phyloP scores from a whole-genome alignment of 1,140 invertebrate species.

The Macrobrachium nipponense region DNA sequence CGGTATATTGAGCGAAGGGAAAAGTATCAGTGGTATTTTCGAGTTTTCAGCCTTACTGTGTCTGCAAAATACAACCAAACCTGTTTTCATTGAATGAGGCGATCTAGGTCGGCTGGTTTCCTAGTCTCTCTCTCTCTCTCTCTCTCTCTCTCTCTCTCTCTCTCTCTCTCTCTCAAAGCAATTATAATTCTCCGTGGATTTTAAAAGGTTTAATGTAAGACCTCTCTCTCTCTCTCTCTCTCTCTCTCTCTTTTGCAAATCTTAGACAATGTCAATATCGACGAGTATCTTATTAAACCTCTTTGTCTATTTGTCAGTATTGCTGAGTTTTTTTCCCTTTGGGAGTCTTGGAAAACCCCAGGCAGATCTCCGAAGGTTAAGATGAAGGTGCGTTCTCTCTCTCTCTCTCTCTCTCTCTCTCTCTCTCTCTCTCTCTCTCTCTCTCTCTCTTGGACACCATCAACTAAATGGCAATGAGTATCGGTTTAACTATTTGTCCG shows the following conservation, averaged over 20 bases:
- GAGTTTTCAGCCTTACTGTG: too few species aligned
- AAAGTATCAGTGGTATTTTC: too few species aligned
- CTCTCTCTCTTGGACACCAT: too few species aligned
- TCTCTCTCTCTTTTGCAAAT: neutral
- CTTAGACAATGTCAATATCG: neutral
- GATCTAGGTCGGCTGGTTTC: too few species aligned
- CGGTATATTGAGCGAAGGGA: too few species aligned
- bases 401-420: neutral
- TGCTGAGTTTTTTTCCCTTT: neutral
- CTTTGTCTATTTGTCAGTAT: neutral
- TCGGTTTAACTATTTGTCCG: too few species aligned
- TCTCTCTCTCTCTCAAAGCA: neutral
- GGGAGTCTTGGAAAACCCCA: neutral
- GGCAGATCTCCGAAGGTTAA: too few species aligned
- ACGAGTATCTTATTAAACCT: neutral
- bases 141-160: neutral
- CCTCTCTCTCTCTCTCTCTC: conserved; percentile 20
- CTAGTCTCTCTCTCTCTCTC: neutral
- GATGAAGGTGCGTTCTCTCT: neutral
- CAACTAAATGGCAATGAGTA: too few species aligned
- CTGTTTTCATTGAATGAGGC: too few species aligned
- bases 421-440: neutral
- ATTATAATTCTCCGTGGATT: neutral
- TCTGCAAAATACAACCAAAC: too few species aligned
- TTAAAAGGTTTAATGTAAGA: neutral